Evolutionary conservation across 2,113 vertebrate genomes (phyloP).

Genomic region (Sylvia atricapilla): DNA sequence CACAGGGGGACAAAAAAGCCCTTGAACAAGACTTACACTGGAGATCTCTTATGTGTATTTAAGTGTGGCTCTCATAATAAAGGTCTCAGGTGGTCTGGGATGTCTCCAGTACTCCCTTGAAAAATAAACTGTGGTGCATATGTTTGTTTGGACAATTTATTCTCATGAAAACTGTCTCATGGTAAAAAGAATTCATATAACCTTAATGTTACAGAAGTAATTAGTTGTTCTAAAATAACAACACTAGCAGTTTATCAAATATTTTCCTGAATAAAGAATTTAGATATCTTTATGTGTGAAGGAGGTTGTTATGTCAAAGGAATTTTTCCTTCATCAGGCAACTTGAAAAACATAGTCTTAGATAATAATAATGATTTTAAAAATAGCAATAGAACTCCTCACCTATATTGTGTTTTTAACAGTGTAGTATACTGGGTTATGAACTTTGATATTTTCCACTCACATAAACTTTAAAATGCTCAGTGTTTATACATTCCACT

Average conservation of each 20-base stretch:
- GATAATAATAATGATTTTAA: not conserved
- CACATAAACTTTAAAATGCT: not conserved
- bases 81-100: not conserved
- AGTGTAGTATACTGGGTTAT: not conserved
- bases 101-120: not conserved
- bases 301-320: not conserved
- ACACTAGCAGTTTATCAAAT: not conserved
- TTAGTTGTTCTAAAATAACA: not conserved
- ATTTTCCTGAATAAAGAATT: not conserved
- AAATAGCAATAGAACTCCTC: not conserved
- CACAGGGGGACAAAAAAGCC: not conserved
- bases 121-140: not conserved
- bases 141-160: not conserved
- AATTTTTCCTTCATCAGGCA: not conserved
- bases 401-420: not conserved
- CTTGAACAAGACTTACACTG: not conserved
- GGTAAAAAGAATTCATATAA: not conserved
- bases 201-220: not conserved
- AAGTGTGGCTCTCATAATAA: slow-evolving; percentile 18
- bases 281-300: not conserved
- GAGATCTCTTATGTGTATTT: not conserved
- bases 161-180: not conserved
- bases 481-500: not conserved
- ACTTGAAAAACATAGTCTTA: not conserved
- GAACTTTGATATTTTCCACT: not conserved